A percentile compares a stretch with the other conserved stretches of the same genome.
Evolutionary conservation across 2,888 invertebrate species (phyloP).

Genomic region (Norana najaformis): DNA sequence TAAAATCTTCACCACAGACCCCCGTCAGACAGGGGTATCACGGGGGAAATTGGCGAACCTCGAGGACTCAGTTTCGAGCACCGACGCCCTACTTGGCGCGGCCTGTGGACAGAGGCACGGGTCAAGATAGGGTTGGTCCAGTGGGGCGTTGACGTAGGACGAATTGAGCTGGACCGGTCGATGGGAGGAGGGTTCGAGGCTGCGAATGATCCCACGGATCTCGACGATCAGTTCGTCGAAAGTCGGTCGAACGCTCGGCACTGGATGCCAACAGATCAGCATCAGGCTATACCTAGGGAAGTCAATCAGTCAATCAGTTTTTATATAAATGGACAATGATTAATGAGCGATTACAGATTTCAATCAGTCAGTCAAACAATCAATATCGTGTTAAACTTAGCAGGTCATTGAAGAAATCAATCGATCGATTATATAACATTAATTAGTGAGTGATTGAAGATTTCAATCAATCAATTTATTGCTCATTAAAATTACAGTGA

Average conservation of each 20-base stretch:
- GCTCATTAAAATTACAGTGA: too few species aligned
- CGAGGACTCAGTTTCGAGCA: background rate
- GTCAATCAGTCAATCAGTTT: background rate
- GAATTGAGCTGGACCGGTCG: slow-evolving; percentile 19
- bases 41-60: background rate
- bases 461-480: too few species aligned
- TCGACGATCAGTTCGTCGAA: slow-evolving; percentile 36
- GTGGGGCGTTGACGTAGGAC: background rate
- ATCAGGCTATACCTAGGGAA: slow-evolving; percentile 21
- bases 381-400: too few species aligned
- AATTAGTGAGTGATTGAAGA: background rate
- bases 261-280: slow-evolving; percentile 30
- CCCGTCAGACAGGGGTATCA: slow-evolving; percentile 4
- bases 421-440: background rate
- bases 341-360: too few species aligned
- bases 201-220: slow-evolving; percentile 39
- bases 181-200: background rate
- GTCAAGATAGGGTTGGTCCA: slow-evolving; percentile 3
- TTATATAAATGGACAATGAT: too few species aligned
- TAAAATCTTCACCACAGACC: background rate
- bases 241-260: background rate
- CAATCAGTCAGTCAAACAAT: too few species aligned
- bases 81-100: background rate
- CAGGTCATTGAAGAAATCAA: too few species aligned
- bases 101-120: background rate